phyloP scores from a whole-genome alignment of 2,113 vertebrate species.

The Peromyscus polionotus region DNA sequence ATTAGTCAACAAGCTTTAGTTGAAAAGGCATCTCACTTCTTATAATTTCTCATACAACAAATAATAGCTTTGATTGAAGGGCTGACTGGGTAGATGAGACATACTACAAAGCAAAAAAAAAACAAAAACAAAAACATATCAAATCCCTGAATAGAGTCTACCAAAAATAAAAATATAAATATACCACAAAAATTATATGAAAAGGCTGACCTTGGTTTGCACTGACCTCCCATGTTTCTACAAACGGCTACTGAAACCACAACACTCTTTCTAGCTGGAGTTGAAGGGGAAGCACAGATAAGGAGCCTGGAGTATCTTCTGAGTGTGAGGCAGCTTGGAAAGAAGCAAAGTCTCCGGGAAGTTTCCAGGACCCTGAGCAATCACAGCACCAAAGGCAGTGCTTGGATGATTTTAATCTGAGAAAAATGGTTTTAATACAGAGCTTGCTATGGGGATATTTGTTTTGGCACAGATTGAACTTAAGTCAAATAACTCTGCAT shows the following conservation, averaged over 20 bases:
- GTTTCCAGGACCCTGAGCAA: neutral
- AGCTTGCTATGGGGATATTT: constrained; percentile 80
- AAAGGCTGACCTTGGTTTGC: neutral
- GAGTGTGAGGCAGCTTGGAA: neutral
- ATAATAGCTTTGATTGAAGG: neutral
- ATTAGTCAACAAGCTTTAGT: neutral
- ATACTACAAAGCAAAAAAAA: neutral
- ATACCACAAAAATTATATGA: neutral
- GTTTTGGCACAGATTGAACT: constrained; percentile 81
- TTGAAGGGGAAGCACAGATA: neutral
- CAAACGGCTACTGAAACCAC: neutral
- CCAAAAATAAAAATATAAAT: constrained; percentile 12
- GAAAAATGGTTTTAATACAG: constrained; percentile 87
- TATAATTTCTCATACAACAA: neutral
- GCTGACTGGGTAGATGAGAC: neutral
- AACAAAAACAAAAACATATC: neutral
- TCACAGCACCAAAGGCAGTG: constrained; percentile 57
- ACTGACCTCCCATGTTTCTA: neutral
- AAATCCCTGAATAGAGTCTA: neutral
- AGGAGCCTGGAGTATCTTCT: neutral
- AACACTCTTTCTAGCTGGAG: neutral
- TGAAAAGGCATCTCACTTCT: neutral
- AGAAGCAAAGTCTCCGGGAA: constrained; percentile 15
- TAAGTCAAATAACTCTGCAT: constrained; percentile 80
- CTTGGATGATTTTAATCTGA: constrained; percentile 80